Evolutionary conservation across 2,113 vertebrate species (phyloP).

Genomic region (Pedetes capensis): DNA sequence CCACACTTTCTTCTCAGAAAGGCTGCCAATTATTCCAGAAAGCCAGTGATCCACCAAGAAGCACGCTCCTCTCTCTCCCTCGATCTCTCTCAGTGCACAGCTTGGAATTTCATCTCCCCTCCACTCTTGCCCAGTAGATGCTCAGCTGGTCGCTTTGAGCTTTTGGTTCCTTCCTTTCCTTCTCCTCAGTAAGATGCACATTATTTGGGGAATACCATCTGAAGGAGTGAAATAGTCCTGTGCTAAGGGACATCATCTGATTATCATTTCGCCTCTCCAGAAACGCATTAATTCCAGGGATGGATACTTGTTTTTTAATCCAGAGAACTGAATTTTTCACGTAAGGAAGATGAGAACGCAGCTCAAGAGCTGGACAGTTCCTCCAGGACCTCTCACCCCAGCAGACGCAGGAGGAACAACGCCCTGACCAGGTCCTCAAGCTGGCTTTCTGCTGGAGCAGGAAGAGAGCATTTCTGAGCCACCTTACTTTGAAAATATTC

Average conservation of each 20-base stretch:
- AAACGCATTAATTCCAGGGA: neutral
- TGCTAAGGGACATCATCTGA: neutral
- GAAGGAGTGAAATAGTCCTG: neutral
- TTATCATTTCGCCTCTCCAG: neutral
- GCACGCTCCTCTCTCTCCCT: neutral
- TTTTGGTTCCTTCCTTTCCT: neutral
- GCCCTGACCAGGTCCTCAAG: neutral
- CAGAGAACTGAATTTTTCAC: neutral
- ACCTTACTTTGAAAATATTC: neutral
- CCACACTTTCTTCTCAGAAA: constrained; percentile 4
- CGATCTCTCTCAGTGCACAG: constrained; percentile 17
- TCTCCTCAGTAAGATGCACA: neutral
- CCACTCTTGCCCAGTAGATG: neutral
- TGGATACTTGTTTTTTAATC: neutral
- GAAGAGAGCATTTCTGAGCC: neutral
- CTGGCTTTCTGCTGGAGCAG: neutral
- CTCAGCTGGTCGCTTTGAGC: neutral
- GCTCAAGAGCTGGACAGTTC: neutral
- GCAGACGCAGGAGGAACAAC: neutral
- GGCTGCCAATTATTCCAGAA: neutral
- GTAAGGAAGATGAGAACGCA: neutral
- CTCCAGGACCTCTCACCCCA: neutral
- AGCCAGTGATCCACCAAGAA: neutral
- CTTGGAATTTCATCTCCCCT: neutral
- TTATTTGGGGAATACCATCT: neutral